Conservation (phyloP, 1,140 invertebrate genomes). For the Caenorhabditis inopinata region DNA sequence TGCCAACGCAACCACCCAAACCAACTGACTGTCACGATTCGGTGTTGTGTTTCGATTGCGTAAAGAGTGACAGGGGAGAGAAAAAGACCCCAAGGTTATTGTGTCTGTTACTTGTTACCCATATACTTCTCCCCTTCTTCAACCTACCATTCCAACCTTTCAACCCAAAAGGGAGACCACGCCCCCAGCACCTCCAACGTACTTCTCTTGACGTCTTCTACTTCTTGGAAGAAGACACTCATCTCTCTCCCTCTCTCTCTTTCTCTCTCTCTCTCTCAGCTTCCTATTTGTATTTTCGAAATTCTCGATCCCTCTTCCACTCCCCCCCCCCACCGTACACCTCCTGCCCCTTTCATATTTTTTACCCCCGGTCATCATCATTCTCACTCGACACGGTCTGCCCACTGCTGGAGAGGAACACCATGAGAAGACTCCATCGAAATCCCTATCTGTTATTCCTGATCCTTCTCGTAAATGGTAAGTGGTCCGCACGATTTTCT, state of each 20-base stretch:
- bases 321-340: background rate
- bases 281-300: constrained; percentile 4
- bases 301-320: background rate
- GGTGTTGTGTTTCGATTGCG: constrained; percentile 23
- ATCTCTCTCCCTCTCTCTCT: too few relatives aligned
- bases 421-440: constrained; percentile 29
- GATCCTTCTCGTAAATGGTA: background rate
- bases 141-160: background rate
- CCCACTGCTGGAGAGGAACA: background rate
- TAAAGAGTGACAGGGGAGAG: background rate
- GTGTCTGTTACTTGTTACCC: constrained; percentile 4
- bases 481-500: background rate
- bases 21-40: background rate
- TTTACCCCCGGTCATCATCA: background rate
- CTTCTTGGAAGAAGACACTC: background rate
- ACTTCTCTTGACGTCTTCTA: background rate
- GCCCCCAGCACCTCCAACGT: background rate
- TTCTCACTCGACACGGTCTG: too few relatives aligned
- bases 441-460: background rate
- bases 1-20: too few relatives aligned
- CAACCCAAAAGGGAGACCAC: too few relatives aligned
- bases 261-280: too few relatives aligned
- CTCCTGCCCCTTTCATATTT: background rate
- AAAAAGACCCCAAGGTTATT: constrained; percentile 8
- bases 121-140: background rate